Percentiles rank a stretch among this genome's conserved stretches.
These are phyloP conservation scores for Megalops cyprinoides DNA, from an alignment of 2,797 vertebrate species.

Conservation along the genomic window DNA sequence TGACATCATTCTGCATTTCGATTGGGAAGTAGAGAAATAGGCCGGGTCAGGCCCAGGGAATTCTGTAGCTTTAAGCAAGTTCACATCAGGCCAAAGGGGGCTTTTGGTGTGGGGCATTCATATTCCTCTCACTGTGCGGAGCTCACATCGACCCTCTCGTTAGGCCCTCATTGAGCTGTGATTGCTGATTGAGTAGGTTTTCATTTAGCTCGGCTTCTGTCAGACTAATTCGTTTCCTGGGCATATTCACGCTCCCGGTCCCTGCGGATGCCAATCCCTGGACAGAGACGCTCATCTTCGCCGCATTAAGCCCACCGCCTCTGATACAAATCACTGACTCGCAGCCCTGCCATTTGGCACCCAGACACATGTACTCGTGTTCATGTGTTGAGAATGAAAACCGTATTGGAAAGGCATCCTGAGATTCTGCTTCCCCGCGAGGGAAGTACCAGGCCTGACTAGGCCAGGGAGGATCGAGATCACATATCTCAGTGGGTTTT, in stretches of 20 bases:
- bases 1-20: not conserved
- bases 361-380: too few species aligned
- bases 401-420: too few species aligned
- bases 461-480: too few species aligned
- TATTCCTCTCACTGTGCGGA: not conserved
- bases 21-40: not conserved
- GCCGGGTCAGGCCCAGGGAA: not conserved
- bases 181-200: constrained; percentile 69
- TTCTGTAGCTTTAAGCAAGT: not conserved
- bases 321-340: constrained; percentile 25
- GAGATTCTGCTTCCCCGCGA: too few species aligned
- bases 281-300: not conserved
- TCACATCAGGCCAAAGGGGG: not conserved
- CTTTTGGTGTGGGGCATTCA: not conserved
- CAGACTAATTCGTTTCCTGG: constrained; percentile 39
- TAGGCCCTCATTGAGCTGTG: constrained; percentile 59
- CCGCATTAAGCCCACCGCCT: not conserved
- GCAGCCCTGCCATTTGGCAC: not conserved
- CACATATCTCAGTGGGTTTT: too few species aligned
- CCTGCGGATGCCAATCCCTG: too few species aligned
- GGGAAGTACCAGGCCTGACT: too few species aligned
- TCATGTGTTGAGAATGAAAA: too few species aligned
- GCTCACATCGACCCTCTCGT: constrained; percentile 48
- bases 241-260: not conserved
- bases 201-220: constrained; percentile 39